Evolutionary conservation across 2,113 vertebrate genomes (phyloP).

Genomic region (Cairina moschata): DNA sequence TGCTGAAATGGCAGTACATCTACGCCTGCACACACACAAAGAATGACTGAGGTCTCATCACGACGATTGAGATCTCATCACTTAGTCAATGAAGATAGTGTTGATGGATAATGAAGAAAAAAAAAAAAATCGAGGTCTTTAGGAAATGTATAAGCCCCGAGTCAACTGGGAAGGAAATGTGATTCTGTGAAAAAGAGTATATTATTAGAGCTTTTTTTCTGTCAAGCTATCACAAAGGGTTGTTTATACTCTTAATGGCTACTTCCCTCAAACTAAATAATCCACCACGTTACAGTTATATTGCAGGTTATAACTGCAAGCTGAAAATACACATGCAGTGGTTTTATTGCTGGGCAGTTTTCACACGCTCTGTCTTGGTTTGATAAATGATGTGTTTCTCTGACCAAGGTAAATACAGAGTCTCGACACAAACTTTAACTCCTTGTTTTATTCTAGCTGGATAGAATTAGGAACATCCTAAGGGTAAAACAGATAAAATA

Average conservation of each 20-base stretch:
- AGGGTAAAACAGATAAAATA: background rate
- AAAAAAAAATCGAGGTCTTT: background rate
- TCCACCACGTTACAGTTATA: background rate
- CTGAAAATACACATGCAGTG: background rate
- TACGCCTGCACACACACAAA: background rate
- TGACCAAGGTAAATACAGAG: background rate
- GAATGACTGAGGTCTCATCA: background rate
- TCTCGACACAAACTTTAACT: background rate
- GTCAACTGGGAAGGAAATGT: background rate
- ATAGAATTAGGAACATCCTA: background rate
- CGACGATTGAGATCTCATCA: background rate
- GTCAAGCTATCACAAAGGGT: background rate
- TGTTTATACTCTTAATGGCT: background rate
- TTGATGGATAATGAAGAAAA: background rate
- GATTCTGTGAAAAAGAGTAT: background rate
- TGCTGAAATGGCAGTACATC: background rate
- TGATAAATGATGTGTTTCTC: background rate
- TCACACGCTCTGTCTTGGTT: background rate
- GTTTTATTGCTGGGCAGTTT: background rate
- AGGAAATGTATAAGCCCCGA: background rate
- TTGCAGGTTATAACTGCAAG: background rate
- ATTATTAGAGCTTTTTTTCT: background rate
- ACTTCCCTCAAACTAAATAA: background rate
- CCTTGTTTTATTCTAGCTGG: background rate
- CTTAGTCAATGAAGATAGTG: background rate